phyloP scores from a whole-genome alignment of 2,113 vertebrate genomes.

The Leptocoma aspasia region DNA sequence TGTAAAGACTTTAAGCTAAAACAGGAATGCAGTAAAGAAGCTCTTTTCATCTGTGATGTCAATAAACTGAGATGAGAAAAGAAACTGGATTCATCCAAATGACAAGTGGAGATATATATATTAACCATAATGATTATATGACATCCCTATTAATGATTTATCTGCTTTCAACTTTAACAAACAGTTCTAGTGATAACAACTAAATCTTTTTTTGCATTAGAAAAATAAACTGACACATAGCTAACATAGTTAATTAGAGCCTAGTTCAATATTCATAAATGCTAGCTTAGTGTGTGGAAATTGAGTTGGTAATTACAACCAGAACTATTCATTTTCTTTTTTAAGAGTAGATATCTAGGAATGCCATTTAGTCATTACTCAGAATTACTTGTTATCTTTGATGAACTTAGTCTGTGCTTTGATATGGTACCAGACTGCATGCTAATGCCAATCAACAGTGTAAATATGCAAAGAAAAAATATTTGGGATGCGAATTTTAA shows the following conservation, averaged over 20 bases:
- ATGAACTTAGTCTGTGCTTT: slow-evolving; percentile 66
- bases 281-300: slow-evolving; percentile 16
- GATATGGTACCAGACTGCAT: slow-evolving; percentile 8
- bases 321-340: slow-evolving; percentile 36
- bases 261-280: slow-evolving; percentile 32
- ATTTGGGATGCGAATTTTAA: slow-evolving; percentile 11
- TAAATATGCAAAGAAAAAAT: slow-evolving; percentile 5
- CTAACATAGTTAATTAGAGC: not conserved
- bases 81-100: slow-evolving; percentile 22
- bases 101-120: slow-evolving; percentile 29
- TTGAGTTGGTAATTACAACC: slow-evolving; percentile 6
- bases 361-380: slow-evolving; percentile 57
- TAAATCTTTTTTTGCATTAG: not conserved
- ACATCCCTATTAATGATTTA: slow-evolving; percentile 57
- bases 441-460: slow-evolving; percentile 61
- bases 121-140: slow-evolving; percentile 57
- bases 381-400: slow-evolving; percentile 64
- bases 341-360: slow-evolving; percentile 40
- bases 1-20: slow-evolving; percentile 41
- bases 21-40: not conserved
- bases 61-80: slow-evolving; percentile 50
- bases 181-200: slow-evolving; percentile 30
- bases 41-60: slow-evolving; percentile 53
- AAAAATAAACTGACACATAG: slow-evolving; percentile 16
- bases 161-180: slow-evolving; percentile 49